Evolutionary conservation across 1,140 invertebrate genomes (phyloP).

Genomic region (Penaeus vannamei): DNA sequence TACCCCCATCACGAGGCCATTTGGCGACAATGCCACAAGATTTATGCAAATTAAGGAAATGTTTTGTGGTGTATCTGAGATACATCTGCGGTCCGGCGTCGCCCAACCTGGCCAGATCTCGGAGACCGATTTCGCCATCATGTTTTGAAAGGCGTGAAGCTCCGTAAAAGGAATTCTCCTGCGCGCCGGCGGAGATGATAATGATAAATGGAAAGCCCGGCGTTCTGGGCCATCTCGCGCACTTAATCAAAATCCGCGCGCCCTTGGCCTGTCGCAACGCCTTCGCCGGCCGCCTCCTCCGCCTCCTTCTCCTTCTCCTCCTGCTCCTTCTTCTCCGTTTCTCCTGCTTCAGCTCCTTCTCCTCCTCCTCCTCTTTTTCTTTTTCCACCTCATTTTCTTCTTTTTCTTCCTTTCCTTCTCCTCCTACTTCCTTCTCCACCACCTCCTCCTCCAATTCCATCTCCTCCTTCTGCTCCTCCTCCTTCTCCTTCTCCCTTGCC

Average conservation of each 20-base stretch:
- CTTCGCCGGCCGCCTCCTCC: too few relatives aligned
- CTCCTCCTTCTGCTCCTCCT: too few relatives aligned
- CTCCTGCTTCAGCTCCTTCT: too few relatives aligned
- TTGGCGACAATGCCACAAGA: constrained; percentile 51
- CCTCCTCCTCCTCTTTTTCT: too few relatives aligned
- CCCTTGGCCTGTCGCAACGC: too few relatives aligned
- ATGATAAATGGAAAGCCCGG: background rate
- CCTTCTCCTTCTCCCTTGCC: too few relatives aligned
- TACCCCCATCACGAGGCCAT: constrained; percentile 45
- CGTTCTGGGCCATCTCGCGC: background rate
- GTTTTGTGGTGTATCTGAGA: constrained; percentile 29
- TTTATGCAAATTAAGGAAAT: constrained; percentile 53
- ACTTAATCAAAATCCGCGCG: background rate
- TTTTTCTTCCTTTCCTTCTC: too few relatives aligned
- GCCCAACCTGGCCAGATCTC: background rate
- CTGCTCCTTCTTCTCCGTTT: too few relatives aligned
- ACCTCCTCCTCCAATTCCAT: too few relatives aligned
- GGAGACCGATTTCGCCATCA: constrained; percentile 18
- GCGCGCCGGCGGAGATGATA: background rate
- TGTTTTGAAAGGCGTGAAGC: constrained; percentile 38
- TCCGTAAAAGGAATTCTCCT: constrained; percentile 34
- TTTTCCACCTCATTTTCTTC: too few relatives aligned
- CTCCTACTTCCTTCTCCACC: too few relatives aligned
- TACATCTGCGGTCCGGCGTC: background rate
- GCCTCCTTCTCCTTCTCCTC: too few relatives aligned